Base-by-base conservation (phyloP, 2,797 vertebrate genomes). In the Lagodon rhomboides region DNA sequence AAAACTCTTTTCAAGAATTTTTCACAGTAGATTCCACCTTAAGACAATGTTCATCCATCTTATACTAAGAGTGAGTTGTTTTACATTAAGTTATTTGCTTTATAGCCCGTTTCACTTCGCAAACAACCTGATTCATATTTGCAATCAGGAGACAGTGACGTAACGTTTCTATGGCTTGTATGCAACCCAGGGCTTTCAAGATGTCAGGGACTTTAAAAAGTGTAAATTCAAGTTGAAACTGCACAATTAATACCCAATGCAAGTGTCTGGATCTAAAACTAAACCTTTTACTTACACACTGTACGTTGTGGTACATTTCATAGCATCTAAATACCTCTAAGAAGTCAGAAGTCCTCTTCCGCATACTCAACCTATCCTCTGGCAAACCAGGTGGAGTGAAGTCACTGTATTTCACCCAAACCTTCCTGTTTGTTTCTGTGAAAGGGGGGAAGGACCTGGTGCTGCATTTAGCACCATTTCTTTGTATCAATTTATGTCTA, bases 131-230 rank as follows among this genome's bases (percentile, higher is more conserved):
- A 88, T 84, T 67, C 53, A 56, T 65, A 73, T 75, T 79, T 81
- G 68, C 59, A 8, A 84, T 82, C 86, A 81, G 79, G 85, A 89
- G 69, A 89, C 82, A 71, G 67, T 80, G 73, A 84, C 62, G 17
- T 69, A 76, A 92, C 75, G 38, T 92, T 89, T 93, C 88, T 94
- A 94, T 94, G 93, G 93, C 93, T 94, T 94, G 82, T 92, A 89
- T 91, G 90, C 79, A 90, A 92, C 86, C 82, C 72, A 55, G 82
- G 82, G 72, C 54, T 87, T 79, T 86, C 44, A 68, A 76, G 50
- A 43, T 55, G 71, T 79, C 60, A 50, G 22, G 67, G 58, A 79
- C 72, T 47, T 47, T 23, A 38, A 38, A 38, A 38, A 38, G 51
- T 72, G 64, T 81, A 43, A 85, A 84, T 89, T 91, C 77, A 84